phyloP scores from a whole-genome alignment of 2,888 invertebrate species.

The Malacosoma neustria region DNA sequence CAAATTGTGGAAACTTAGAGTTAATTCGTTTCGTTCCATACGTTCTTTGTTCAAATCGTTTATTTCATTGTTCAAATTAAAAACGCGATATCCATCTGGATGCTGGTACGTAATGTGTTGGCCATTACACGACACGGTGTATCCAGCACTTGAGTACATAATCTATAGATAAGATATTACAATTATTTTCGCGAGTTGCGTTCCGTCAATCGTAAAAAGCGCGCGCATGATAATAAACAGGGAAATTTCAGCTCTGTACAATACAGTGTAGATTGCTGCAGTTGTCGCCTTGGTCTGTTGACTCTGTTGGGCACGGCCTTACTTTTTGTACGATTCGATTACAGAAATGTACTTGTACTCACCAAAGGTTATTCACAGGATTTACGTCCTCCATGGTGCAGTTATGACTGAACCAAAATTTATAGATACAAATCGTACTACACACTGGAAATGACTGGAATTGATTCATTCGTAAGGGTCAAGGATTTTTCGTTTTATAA shows the following conservation, averaged over 20 bases:
- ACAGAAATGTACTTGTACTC: constrained; percentile 15
- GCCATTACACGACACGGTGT: constrained; percentile 46
- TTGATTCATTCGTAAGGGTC: constrained; percentile 17
- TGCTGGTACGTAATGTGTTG: constrained; percentile 52
- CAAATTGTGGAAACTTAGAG: constrained; percentile 66
- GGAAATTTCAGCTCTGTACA: background rate
- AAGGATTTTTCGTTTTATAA: constrained; percentile 16
- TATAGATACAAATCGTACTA: background rate
- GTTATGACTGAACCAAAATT: constrained; percentile 11
- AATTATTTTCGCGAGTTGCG: constrained; percentile 15
- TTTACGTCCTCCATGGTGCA: constrained; percentile 7
- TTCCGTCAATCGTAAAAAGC: constrained; percentile 18
- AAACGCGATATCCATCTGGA: constrained; percentile 35
- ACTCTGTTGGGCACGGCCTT: constrained; percentile 18
- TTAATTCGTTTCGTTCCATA: constrained; percentile 63
- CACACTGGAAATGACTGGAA: constrained; percentile 16
- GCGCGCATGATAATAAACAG: constrained; percentile 21
- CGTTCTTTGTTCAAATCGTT: constrained; percentile 30
- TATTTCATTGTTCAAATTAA: constrained; percentile 25
- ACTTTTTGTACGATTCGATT: constrained; percentile 12
- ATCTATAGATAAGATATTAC: constrained; percentile 65
- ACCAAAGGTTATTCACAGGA: constrained; percentile 9
- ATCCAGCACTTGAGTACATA: constrained; percentile 66
- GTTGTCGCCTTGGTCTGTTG: constrained; percentile 13
- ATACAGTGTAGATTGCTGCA: constrained; percentile 1